Evolutionary conservation across 2,113 vertebrate genomes (phyloP).

Genomic region (Sigmodon hispidus): DNA sequence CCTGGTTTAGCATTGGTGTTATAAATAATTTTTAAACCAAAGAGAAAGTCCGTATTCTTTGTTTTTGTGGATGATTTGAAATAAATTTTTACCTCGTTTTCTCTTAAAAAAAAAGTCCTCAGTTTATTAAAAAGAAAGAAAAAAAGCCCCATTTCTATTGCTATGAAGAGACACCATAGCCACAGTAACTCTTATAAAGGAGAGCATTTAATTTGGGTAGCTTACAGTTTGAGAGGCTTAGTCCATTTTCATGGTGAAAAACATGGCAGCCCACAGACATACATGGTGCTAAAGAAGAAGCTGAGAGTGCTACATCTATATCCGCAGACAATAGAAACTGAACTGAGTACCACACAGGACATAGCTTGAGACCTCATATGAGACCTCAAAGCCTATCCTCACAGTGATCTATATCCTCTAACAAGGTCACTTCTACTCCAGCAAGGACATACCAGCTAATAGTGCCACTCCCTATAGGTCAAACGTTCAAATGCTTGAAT

Average conservation of each 20-base stretch:
- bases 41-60: too few relatives aligned
- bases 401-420: not conserved
- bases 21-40: slow-evolving; percentile 85
- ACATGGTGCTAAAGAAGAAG: not conserved
- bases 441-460: not conserved
- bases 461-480: not conserved
- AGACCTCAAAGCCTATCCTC: not conserved
- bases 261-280: not conserved
- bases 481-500: not conserved
- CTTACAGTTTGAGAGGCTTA: not conserved
- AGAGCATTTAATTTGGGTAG: not conserved
- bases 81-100: too few relatives aligned
- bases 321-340: not conserved
- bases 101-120: too few relatives aligned
- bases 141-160: not conserved
- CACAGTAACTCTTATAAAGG: not conserved
- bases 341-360: not conserved
- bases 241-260: not conserved
- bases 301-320: not conserved
- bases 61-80: too few relatives aligned
- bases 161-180: not conserved
- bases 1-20: slow-evolving; percentile 82
- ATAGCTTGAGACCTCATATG: not conserved
- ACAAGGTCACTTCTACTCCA: not conserved
- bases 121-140: too few relatives aligned